These are phyloP conservation scores for Amorpha juglandis DNA, from an alignment of 2,888 invertebrate genomes.

Conservation along the genomic window DNA sequence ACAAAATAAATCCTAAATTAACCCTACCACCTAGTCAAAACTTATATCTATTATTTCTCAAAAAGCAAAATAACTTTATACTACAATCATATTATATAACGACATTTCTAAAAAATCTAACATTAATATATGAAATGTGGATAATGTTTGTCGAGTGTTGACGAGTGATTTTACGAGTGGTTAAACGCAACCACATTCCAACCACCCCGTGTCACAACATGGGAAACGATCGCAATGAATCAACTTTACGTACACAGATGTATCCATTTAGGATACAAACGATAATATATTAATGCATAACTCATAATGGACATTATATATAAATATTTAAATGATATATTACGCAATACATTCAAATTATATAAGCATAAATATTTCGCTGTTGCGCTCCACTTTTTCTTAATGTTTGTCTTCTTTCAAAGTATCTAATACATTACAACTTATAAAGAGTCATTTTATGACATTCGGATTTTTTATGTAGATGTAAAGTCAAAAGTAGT, in stretches of 20 bases:
- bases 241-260: conserved; percentile 49
- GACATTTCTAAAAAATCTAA: background rate
- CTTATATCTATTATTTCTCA: background rate
- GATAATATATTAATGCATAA: background rate
- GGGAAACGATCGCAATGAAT: conserved; percentile 59
- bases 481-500: too few species aligned
- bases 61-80: background rate
- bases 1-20: too few species aligned
- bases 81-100: background rate
- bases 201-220: conserved; percentile 61
- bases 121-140: background rate
- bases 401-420: too few species aligned
- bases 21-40: too few species aligned
- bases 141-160: conserved; percentile 9
- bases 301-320: background rate
- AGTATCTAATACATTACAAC: too few species aligned
- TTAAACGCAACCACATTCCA: conserved; percentile 70
- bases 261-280: background rate
- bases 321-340: background rate
- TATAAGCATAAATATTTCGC: too few species aligned
- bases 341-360: background rate
- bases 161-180: conserved; percentile 50
- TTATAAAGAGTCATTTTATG: too few species aligned
- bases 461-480: too few species aligned
- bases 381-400: too few species aligned